phyloP scores from a whole-genome alignment of 2,888 invertebrate genomes.

The Nomada flava region DNA sequence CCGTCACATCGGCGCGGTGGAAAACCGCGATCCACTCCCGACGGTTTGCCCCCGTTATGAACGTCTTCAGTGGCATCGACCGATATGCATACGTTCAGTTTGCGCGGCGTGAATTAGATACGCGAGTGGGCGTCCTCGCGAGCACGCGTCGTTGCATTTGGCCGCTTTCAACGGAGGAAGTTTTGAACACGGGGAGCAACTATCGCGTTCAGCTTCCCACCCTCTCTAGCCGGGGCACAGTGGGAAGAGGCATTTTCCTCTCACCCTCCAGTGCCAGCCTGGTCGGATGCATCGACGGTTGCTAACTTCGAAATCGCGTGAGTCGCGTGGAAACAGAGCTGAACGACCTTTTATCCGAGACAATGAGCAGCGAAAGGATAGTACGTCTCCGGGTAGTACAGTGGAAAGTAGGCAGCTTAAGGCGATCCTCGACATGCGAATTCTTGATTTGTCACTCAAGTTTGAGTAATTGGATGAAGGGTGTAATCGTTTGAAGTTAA shows the following conservation, averaged over 20 bases:
- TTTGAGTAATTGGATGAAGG: not conserved
- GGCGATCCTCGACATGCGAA: not conserved
- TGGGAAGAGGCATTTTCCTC: slow-evolving; percentile 9
- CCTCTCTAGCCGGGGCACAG: not conserved
- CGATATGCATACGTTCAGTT: slow-evolving; percentile 27
- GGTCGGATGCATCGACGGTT: not conserved
- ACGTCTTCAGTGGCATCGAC: slow-evolving; percentile 47
- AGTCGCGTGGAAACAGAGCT: not conserved
- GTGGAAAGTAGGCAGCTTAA: not conserved
- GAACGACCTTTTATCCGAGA: not conserved
- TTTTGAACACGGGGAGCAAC: slow-evolving; percentile 24
- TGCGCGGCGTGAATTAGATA: slow-evolving; percentile 25
- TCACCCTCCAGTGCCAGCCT: not conserved
- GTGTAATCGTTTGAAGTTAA: too few species aligned
- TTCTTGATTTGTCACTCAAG: not conserved
- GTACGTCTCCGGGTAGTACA: not conserved
- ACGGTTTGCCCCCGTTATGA: slow-evolving; percentile 43
- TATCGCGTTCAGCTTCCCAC: not conserved
- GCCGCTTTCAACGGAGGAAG: slow-evolving; percentile 10
- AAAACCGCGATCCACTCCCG: slow-evolving; percentile 38
- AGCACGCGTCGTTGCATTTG: slow-evolving; percentile 13
- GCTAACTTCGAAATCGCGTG: slow-evolving; percentile 21
- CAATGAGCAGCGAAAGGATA: not conserved
- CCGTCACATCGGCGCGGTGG: not conserved
- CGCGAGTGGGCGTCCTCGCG: not conserved